Evolutionary conservation across 2,113 vertebrate genomes (phyloP), one percentile per base, ranked within the genome.

Genomic region (Pterocles burchelli): DNA sequence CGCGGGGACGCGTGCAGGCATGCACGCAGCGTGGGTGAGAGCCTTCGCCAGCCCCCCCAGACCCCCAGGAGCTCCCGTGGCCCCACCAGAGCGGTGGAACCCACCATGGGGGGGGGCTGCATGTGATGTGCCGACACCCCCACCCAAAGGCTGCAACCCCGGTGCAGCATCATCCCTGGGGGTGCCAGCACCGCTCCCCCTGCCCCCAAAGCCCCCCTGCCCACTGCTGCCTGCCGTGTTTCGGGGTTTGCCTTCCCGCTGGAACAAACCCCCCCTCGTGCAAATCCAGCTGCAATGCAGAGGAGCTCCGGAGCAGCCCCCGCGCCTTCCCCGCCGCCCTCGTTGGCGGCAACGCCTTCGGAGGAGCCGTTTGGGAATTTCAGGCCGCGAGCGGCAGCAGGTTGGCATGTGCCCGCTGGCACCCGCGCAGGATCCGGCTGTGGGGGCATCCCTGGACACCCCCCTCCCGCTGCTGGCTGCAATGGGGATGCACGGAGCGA

Each of bases 231-330:
- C 26, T 10, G 11, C 16, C 8, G 3, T 8, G 46, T 11, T 67
- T 28, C 45, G 0, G 46, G 34, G 34, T 6, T 63, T 1, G 26
- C 10, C 49, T 54, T 48, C 54, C 63, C 48, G 1, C 28, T n/a
- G 72, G 45, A 26, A 51, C 49, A 77, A 76, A 48, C 12, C 46
- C 68, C 57, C 26, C n/a, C 26, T 70, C 22, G 11, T 8, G 3
- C 28, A 31, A 55, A 74, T 85, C 83, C 95, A 90, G 95, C 94
- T 92, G 95, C 95, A 94, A 92, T 94, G 95, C 95, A 92, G 95
- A 92, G 94, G 83, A 88, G 87, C 83, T 83, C 38, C 91, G 17
- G 24, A 45, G 89, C 86, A 38, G 20, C 90, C 74, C 55, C 13
- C 34, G 4, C 38, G 58, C 85, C 76, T 83, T 82, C 90, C 88